Percentiles rank a stretch among this genome's conserved stretches.
These are phyloP conservation scores for Crocuta crocuta DNA, from an alignment of 2,113 vertebrate species.

Conservation along the genomic window DNA sequence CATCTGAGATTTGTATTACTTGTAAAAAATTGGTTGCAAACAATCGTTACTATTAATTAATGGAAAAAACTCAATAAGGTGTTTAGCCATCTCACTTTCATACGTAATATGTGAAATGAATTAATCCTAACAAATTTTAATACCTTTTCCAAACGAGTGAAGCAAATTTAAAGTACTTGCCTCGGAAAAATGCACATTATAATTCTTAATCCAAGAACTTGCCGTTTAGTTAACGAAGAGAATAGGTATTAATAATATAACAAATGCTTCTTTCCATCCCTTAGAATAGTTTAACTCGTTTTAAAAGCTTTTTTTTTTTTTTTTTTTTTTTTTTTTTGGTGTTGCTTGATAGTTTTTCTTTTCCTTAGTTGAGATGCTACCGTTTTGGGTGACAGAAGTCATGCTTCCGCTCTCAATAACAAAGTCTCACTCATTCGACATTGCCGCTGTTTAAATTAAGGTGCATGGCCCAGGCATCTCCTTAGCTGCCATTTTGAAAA, in stretches of 20 bases:
- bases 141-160: slow-evolving; percentile 87
- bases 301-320: slow-evolving; percentile 84
- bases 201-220: slow-evolving; percentile 83
- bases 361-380: slow-evolving; percentile 90
- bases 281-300: slow-evolving; percentile 82
- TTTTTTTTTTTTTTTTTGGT: slow-evolving; percentile 56
- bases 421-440: slow-evolving; percentile 89
- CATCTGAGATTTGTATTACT: slow-evolving; percentile 94
- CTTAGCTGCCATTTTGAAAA: slow-evolving; percentile 85
- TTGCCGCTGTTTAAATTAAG: slow-evolving; percentile 91
- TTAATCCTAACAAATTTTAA: slow-evolving; percentile 93
- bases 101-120: slow-evolving; percentile 86
- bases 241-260: slow-evolving; percentile 87
- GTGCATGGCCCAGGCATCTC: slow-evolving; percentile 90
- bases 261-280: slow-evolving; percentile 85
- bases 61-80: slow-evolving; percentile 81
- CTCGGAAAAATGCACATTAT: slow-evolving; percentile 81
- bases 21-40: slow-evolving; percentile 87
- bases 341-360: slow-evolving; percentile 88
- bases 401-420: slow-evolving; percentile 90
- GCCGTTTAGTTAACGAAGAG: slow-evolving; percentile 79
- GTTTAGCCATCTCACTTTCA: slow-evolving; percentile 90
- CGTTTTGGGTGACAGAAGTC: slow-evolving; percentile 88
- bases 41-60: slow-evolving; percentile 88
- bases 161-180: slow-evolving; percentile 86